Evolutionary conservation across 2,888 invertebrate genomes (phyloP), one percentile per base, ranked within the genome.

Genomic region (Stenchaetothrips biformis): DNA sequence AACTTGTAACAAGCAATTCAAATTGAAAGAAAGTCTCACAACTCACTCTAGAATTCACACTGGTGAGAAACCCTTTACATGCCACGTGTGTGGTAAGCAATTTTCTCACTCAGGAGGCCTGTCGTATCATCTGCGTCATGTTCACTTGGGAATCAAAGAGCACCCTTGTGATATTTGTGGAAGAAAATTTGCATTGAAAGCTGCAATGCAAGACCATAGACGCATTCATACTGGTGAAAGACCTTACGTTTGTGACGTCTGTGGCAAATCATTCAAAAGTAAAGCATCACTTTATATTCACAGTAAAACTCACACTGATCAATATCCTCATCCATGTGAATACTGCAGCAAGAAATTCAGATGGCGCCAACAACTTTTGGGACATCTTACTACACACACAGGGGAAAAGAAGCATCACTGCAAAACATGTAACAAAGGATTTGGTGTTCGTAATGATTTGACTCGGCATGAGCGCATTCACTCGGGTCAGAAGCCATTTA

Each of bases 261-360:
- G 90, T 84, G 86, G 86, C 11, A 83, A 87, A 79, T 85, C 84
- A 0, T 90, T 89, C 84, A 88, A 86, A 80, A 88, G 86, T 16
- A 87, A 84, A 67, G 87, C 88, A 0, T 88, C 88, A 62, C 85
- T 90, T 48, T 87, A 85, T n/a, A 86, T 85, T 27, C 90, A 91
- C 83, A 84, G 84, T 81, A 87, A 86, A 81, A 85, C 85, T 0
- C 90, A 90, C 82, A 86, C 87, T 2, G 87, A 89, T 53, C 48
- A 78, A 18, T 74, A 53, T 8, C 88, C 90, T 74, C 88, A 89
- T 84, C 83, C 82, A 7, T 92, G 92, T 84, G 82, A 85, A 7
- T 82, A 85, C 18, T 92, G 92, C 85, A 87, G 87, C 9, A 87
- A 86, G 81, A 85, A 88, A 48, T 91, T 91, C 84, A 86, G 90